These are phyloP conservation scores for Xestia xanthographa DNA, from an alignment of 2,888 invertebrate species.

Conservation along the genomic window DNA sequence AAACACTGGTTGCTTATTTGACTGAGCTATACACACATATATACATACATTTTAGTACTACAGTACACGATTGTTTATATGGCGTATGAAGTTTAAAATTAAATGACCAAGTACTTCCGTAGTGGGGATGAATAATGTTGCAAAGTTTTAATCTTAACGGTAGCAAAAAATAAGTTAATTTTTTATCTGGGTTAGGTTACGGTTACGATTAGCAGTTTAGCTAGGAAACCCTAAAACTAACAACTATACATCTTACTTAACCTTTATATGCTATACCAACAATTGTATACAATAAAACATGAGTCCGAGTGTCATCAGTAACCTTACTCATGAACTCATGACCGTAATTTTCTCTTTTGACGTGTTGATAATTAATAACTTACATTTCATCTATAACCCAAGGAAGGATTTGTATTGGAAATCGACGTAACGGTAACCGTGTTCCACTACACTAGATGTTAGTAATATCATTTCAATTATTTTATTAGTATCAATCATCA, in stretches of 20 bases:
- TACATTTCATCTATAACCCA: constrained; percentile 18
- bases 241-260: too few species aligned
- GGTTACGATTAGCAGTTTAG: neutral
- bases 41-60: constrained; percentile 7
- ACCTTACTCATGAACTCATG: neutral
- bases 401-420: constrained; percentile 19
- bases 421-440: constrained; percentile 28
- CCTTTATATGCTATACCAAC: neutral
- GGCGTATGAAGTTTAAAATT: neutral
- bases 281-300: neutral
- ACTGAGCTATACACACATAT: constrained; percentile 21
- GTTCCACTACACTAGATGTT: neutral
- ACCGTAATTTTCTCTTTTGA: neutral
- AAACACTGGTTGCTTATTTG: constrained; percentile 15
- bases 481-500: neutral
- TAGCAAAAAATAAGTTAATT: neutral
- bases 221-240: too few species aligned
- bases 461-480: neutral
- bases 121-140: neutral
- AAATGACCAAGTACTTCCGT: neutral
- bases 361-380: constrained; percentile 1
- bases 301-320: neutral
- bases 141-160: neutral
- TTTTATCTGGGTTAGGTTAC: neutral
- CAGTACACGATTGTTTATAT: neutral